Base-by-base conservation (phyloP, 2,888 invertebrate genomes). In the Troilus luridus region DNA sequence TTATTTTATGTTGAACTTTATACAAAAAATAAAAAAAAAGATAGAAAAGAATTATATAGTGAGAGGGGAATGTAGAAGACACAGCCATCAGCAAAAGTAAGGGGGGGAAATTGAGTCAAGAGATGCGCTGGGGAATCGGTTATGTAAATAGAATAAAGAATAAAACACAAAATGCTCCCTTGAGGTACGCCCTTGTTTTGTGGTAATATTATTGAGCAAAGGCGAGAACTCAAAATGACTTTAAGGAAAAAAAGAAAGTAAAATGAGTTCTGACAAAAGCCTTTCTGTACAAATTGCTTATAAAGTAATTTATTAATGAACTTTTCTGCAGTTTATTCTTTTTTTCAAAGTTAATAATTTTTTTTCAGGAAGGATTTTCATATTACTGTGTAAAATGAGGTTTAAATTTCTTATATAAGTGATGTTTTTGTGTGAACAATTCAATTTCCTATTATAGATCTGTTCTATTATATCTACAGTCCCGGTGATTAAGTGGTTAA, bases 71-170 rank as follows among this genome's bases (percentile, higher is more conserved):
- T 41, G 72, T 41, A 41, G 72, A 77, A 77, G 41, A 41, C 72
- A 77, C 27, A 17, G 41, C 10, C 72, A 67, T 67, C 5, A 67
- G 67, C 67, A 67, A 24, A 67, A 67, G 24, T 67, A 24, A 67
- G 67, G 14, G 24, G 7, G 17, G 27, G 14, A 77, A 27, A 27
- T 17, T 77, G 21, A 17, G 72, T 41, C 8, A 77, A 77, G 27
- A 77, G 72, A 41, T 77, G 41, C 24, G 72, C 27, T 77, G 72
- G 72, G 72, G 41, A 77, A 77, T 77, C 72, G 72, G 72, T 77
- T 77, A 77, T 77, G 72, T 77, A 77, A 77, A 77, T 77, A 77
- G 72, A 77, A 77, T 77, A 77, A 77, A 77, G 72, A 77, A 77
- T 77, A 77, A 77, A 77, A 77, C 17, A 41, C 72, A 77, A 77